Conservation (phyloP, 2,797 vertebrate species). For the Enteromius viviparus region DNA sequence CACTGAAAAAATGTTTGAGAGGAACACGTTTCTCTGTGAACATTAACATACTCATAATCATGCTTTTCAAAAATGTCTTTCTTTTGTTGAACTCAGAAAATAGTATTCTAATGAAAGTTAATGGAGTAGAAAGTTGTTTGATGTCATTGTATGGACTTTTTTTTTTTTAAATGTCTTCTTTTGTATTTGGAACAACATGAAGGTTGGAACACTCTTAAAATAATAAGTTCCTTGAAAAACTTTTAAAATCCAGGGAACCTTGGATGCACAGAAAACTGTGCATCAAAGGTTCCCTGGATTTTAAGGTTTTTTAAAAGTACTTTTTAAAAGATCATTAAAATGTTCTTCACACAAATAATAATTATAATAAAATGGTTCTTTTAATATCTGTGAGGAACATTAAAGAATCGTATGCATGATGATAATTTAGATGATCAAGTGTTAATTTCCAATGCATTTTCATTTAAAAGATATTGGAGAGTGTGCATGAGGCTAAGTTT, state of each 20-base stretch:
- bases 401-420: neutral
- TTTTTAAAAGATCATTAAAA: neutral
- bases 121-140: neutral
- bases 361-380: neutral
- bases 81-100: neutral
- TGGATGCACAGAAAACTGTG: no score
- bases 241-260: no score
- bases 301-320: no score
- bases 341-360: neutral
- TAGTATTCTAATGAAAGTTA: neutral
- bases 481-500: neutral
- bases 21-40: no score
- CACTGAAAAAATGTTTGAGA: neutral
- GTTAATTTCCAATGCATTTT: no score
- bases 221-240: no score
- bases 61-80: neutral
- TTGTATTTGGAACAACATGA: neutral
- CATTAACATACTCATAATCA: no score
- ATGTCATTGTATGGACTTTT: neutral
- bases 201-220: no score
- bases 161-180: neutral
- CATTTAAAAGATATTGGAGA: neutral
- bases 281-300: no score
- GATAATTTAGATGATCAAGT: no score
- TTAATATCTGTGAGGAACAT: neutral